Evolutionary conservation across 2,888 invertebrate genomes (phyloP).

Genomic region (Bellardia pandia): DNA sequence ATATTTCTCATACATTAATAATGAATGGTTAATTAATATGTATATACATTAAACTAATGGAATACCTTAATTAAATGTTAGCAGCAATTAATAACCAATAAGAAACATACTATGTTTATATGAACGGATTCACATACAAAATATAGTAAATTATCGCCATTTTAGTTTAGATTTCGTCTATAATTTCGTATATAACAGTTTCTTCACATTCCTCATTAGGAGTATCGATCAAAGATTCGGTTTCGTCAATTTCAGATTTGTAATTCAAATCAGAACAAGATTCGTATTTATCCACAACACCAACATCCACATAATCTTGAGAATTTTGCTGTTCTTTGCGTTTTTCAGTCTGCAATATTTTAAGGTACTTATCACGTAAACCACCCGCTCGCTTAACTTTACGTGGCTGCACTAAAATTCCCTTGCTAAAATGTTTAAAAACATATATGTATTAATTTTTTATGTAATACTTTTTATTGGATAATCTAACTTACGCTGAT

Average conservation of each 20-base stretch:
- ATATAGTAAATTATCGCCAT: not conserved
- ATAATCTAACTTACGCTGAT: constrained; percentile 78
- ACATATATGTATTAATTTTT: not conserved
- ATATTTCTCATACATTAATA: not conserved
- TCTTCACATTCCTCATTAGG: constrained; percentile 70
- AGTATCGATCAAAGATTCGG: constrained; percentile 43
- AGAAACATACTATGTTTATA: not conserved
- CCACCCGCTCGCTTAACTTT: constrained; percentile 64
- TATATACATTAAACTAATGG: not conserved
- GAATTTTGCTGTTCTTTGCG: constrained; percentile 48
- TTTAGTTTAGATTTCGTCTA: constrained; percentile 71
- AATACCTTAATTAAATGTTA: not conserved
- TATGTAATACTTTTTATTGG: not conserved
- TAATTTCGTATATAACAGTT: constrained; percentile 75
- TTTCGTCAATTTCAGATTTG: constrained; percentile 43
- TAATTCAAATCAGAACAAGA: constrained; percentile 40
- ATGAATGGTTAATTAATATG: not conserved
- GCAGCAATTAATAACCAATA: not conserved
- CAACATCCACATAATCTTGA: constrained; percentile 19
- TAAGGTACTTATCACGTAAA: constrained; percentile 57
- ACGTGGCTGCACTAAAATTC: constrained; percentile 68
- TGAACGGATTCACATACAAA: not conserved
- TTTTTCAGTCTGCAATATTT: constrained; percentile 62
- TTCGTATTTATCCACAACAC: constrained; percentile 46
- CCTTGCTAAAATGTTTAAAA: constrained; percentile 56